phyloP scores from a whole-genome alignment of 2,888 invertebrate genomes.

The Ochropacha duplaris region DNA sequence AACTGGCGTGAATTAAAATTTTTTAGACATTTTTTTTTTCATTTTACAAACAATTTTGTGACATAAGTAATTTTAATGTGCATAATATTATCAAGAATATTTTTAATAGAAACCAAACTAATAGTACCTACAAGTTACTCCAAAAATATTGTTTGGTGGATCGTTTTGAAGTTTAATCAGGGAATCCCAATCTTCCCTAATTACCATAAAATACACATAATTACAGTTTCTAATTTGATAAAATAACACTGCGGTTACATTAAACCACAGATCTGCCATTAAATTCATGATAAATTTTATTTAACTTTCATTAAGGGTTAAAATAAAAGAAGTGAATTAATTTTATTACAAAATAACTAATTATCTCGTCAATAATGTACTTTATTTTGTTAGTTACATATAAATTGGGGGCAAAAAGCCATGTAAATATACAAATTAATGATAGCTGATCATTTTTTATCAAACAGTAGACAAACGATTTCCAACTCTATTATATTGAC shows the following conservation, averaged over 20 bases:
- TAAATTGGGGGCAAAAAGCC: not conserved
- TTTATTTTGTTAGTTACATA: not conserved
- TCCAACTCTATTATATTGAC: not conserved
- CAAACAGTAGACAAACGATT: not conserved
- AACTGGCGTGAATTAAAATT: not conserved
- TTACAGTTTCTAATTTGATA: slow-evolving; percentile 47
- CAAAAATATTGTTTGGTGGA: slow-evolving; percentile 17
- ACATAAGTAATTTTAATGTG: too few relatives aligned
- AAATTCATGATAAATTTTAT: slow-evolving; percentile 42
- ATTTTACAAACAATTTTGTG: too few relatives aligned
- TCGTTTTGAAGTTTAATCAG: slow-evolving; percentile 37
- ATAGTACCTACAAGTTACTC: not conserved
- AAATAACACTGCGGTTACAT: slow-evolving; percentile 39
- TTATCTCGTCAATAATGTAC: not conserved
- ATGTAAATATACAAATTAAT: not conserved
- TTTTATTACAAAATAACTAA: not conserved
- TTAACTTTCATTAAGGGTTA: slow-evolving; percentile 23
- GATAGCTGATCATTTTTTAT: not conserved
- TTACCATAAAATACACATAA: slow-evolving; percentile 59
- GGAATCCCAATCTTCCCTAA: slow-evolving; percentile 38
- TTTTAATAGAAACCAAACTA: too few relatives aligned
- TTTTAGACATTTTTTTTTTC: too few relatives aligned
- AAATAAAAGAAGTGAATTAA: not conserved
- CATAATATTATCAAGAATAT: too few relatives aligned
- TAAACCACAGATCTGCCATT: too few relatives aligned